These are phyloP conservation scores for Trimorus sp. DNA, from an alignment of 2,888 invertebrate species.

Conservation along the genomic window DNA sequence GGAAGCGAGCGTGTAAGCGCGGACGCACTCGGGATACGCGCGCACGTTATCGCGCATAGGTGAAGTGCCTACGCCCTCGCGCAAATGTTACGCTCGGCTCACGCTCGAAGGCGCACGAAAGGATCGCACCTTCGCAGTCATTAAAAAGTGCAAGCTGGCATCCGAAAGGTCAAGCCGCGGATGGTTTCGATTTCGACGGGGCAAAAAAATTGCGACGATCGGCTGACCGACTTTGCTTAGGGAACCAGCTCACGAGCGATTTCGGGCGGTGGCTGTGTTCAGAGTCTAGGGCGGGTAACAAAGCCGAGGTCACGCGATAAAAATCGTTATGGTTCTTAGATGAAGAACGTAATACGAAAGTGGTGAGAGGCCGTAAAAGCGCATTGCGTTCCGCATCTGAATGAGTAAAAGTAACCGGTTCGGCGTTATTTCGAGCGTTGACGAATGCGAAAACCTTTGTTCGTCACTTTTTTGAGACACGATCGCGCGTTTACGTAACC, in stretches of 20 bases:
- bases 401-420: slow-evolving; percentile 38
- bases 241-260: too few species aligned
- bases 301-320: background rate
- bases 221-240: slow-evolving; percentile 6
- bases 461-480: background rate
- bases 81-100: slow-evolving; percentile 79
- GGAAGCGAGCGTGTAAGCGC: slow-evolving; percentile 66
- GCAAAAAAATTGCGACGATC: slow-evolving; percentile 33
- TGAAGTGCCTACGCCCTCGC: slow-evolving; percentile 74
- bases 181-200: slow-evolving; percentile 57
- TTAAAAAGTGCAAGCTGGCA: slow-evolving; percentile 67
- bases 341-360: slow-evolving; percentile 33
- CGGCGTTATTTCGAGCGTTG: background rate
- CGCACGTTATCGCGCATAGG: slow-evolving; percentile 53
- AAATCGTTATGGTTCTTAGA: slow-evolving; percentile 8
- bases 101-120: slow-evolving; percentile 74
- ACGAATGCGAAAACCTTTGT: slow-evolving; percentile 1
- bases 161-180: slow-evolving; percentile 69
- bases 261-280: too few species aligned
- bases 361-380: slow-evolving; percentile 24
- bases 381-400: slow-evolving; percentile 13
- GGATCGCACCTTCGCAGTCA: slow-evolving; percentile 69
- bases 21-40: slow-evolving; percentile 24
- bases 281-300: too few species aligned
- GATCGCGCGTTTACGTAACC: background rate